Evolutionary conservation across 2,797 vertebrate genomes (phyloP).

Genomic region (Holocentrus rufus): DNA sequence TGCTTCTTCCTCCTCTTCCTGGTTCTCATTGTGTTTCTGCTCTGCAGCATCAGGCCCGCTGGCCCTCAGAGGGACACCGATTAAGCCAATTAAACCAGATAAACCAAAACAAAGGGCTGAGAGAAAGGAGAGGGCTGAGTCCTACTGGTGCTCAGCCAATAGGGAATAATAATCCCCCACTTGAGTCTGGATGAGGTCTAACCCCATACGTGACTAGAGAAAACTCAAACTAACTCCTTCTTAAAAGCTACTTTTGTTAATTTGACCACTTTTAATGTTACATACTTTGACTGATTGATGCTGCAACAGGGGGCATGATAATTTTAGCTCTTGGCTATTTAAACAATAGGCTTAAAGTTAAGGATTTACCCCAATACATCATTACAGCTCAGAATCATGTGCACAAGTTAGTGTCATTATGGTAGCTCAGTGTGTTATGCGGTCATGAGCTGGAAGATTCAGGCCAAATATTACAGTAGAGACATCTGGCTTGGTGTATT

Average conservation of each 20-base stretch:
- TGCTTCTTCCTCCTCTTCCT: too few species aligned
- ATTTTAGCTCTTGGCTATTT: too few species aligned
- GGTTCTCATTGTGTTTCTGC: constrained; percentile 4
- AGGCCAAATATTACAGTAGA: too few species aligned
- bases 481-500: too few species aligned
- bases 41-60: constrained; percentile 13
- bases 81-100: constrained; percentile 45
- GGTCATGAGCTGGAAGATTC: too few species aligned
- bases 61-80: constrained; percentile 23
- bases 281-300: not conserved
- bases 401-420: too few species aligned
- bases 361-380: too few species aligned
- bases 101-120: constrained; percentile 34
- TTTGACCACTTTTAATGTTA: not conserved
- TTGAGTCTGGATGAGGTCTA: constrained; percentile 33
- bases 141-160: constrained; percentile 32
- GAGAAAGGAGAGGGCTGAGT: constrained; percentile 44
- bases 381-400: too few species aligned
- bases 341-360: too few species aligned
- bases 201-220: constrained; percentile 10
- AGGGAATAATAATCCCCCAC: constrained; percentile 41
- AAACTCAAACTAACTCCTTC: constrained; percentile 25
- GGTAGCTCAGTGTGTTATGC: too few species aligned
- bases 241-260: constrained; percentile 12
- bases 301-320: too few species aligned